Base-by-base conservation (phyloP, 2,888 invertebrate genomes). In the Torymus aiolomorphi region DNA sequence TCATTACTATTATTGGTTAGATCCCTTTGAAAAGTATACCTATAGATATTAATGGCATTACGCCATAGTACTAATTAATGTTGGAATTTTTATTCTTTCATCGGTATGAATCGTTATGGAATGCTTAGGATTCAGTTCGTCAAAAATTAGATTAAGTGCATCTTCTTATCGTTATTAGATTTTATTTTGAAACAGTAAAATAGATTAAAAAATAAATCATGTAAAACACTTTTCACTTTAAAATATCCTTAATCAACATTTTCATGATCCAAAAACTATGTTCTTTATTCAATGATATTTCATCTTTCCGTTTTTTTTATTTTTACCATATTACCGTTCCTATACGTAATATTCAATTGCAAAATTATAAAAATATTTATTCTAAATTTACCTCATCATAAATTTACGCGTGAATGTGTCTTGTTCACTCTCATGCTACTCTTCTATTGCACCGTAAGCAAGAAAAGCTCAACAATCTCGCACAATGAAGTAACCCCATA, bases 101-200 rank as follows among this genome's bases (percentile, higher is more conserved):
- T 87, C 86, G 87, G 85, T 80, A 86, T 88, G 84, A 65, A 65
- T 75, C 51, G 54, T 85, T 85, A 86, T 87, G 87, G 88, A 88
- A 88, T 89, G 88, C 87, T 84, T 88, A 88, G 88, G 86, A 84
- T 84, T 83, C 82, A 82, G 75, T 78, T 83, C 82, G 81, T 81
- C 86, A 85, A 87, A 86, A 87, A 83, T 85, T 88, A 87, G 86
- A 76, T 75, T 82, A 81, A 86, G 83, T 87, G 88, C 88, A 88
- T 88, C 87, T 83, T 81, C 83, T 86, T 63, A 66, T 66, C 52
- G 57, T 65, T 72, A 18, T 31, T 77, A 72, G 72, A 77, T 10
- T 59, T 72, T 51, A 31, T 59, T 67, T 52, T 61, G 42, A 52
- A 57, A 51, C 8, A 59, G 65, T 31, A 11, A 56, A 62, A 62